Base-by-base conservation (phyloP, 2,888 invertebrate species). In the Drosophila algonquin region DNA sequence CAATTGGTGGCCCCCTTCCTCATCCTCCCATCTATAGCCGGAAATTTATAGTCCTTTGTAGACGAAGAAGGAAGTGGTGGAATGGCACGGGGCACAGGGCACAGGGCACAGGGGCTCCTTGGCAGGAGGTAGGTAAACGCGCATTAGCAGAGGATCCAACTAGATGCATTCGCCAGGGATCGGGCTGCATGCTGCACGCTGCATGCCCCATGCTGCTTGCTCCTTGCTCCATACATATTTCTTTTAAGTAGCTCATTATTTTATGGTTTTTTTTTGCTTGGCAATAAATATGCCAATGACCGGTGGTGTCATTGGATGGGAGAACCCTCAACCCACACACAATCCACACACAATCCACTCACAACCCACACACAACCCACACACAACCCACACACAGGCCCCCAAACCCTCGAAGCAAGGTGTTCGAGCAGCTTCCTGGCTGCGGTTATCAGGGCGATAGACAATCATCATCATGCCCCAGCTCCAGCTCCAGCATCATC, bases 221-320 rank as follows among this genome's bases (percentile, higher is more conserved):
- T 14, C 8, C 47, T 30, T 24, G 21, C 45, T 14, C 5, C 62
- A 61, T 68, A 65, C 72, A 76, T 72, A 76, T 81, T 80, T 81
- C 71, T 59, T 76, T 73, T 72, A 83, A 82, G 78, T 76, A 75
- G 81, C 81, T 82, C 84, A 82, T 83, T 83, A 81, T 79, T 82
- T 80, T 73, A 56, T 63, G 44, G 32, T 50, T 63, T 57, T 47
- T 16, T n/a, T 12, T 16, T n/a, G 8, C 40, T 1, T 45, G 47
- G 50, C 67, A 50, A 59, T 53, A 59, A 54, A 68, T 68, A 50
- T 58, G 27, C 64, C 62, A 60, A 63, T 73, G 76, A 75, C 78
- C 62, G 71, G n/a, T 35, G 35, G 12, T 35, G 35, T 10, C 35
- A 12, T 12, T 35, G 35, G 12, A 1, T 35, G 4, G 12, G 12